Percentiles rank a stretch among this genome's conserved stretches.
Conservation (phyloP, 2,888 invertebrate genomes). For the Bugula neritina region DNA sequence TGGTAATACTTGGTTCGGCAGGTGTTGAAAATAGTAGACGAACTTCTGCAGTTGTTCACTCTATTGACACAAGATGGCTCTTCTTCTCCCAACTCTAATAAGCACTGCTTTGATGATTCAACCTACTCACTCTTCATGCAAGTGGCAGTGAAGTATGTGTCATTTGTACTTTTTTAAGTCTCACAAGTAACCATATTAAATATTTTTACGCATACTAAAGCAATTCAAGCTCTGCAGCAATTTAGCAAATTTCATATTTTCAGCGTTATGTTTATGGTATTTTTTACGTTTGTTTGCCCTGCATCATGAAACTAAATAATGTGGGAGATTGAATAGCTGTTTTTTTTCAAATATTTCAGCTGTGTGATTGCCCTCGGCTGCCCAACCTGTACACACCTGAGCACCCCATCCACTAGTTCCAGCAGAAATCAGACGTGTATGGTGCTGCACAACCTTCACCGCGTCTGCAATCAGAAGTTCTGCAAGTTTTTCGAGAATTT, state of each 20-base stretch:
- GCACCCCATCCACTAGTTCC: neutral
- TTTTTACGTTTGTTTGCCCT: too few relatives aligned
- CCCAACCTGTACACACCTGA: slow-evolving; percentile 3
- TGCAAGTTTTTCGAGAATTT: slow-evolving; percentile 16
- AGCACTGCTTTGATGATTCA: slow-evolving; percentile 31
- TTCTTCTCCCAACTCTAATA: neutral
- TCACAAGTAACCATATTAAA: too few relatives aligned
- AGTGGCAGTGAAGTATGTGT: slow-evolving; percentile 56
- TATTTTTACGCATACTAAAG: too few relatives aligned
- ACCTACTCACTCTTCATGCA: slow-evolving; percentile 71
- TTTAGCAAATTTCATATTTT: too few relatives aligned
- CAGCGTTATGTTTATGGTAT: too few relatives aligned
- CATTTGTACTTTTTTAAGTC: neutral
- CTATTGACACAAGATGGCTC: neutral
- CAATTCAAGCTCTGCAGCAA: too few relatives aligned
- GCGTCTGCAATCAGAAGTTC: slow-evolving; percentile 1
- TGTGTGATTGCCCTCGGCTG: slow-evolving; percentile 20
- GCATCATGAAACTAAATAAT: too few relatives aligned
- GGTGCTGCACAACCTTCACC: neutral
- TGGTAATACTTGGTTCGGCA: too few relatives aligned
- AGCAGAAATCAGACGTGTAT: neutral
- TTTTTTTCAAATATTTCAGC: neutral
- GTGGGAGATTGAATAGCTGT: too few relatives aligned
- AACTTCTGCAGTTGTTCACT: neutral
- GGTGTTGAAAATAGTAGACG: slow-evolving; percentile 7